phyloP scores from a whole-genome alignment of 2,888 invertebrate species.

The Melikaiella ostensackeni region DNA sequence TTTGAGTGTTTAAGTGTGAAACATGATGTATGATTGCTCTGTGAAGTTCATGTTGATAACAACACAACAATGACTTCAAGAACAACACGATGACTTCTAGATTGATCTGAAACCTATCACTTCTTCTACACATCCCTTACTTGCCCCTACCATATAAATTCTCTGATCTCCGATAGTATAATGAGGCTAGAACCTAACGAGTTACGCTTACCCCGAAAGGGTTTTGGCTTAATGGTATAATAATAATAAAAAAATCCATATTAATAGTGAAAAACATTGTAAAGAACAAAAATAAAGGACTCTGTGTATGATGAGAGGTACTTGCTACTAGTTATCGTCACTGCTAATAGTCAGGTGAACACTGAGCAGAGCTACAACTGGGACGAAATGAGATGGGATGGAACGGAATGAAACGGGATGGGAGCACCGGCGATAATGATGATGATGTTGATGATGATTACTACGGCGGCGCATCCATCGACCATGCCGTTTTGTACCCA shows the following conservation, averaged over 20 bases:
- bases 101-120: too few relatives aligned
- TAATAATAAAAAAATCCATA: not conserved
- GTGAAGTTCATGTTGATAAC: too few relatives aligned
- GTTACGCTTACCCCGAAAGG: too few relatives aligned
- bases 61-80: too few relatives aligned
- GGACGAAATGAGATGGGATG: constrained; percentile 63
- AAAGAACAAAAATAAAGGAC: constrained; percentile 25
- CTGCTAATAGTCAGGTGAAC: constrained; percentile 64
- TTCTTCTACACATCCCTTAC: too few relatives aligned
- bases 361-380: constrained; percentile 59
- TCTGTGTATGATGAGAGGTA: constrained; percentile 55
- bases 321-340: constrained; percentile 69
- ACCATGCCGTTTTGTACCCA: constrained; percentile 55
- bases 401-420: constrained; percentile 61
- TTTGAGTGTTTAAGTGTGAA: too few relatives aligned
- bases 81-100: too few relatives aligned
- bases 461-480: constrained; percentile 63
- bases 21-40: too few relatives aligned
- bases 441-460: constrained; percentile 73
- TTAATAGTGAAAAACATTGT: not conserved
- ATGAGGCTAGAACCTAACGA: too few relatives aligned
- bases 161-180: too few relatives aligned
- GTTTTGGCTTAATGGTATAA: too few relatives aligned
- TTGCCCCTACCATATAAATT: too few relatives aligned
- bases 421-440: constrained; percentile 74